Percentiles rank a stretch among this genome's conserved stretches.
phyloP scores from a whole-genome alignment of 2,113 vertebrate genomes.

The Macaca fascicularis region T2T-MFA8v1.1 NC_088395.1:92539501-92540000 shows the following conservation, averaged over 20 bases:
- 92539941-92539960: background rate
- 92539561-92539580: constrained; percentile 3
- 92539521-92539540: background rate
- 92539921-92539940: background rate
- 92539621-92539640: background rate
- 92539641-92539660: background rate
- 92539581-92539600: constrained; percentile 11
- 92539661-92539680: background rate
- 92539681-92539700: background rate
- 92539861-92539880: background rate
- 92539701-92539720: background rate
- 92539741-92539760: background rate
- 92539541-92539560: background rate
- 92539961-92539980: background rate
- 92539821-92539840: background rate
- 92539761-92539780: background rate
- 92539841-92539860: background rate
- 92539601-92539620: background rate
- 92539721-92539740: background rate
- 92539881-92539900: background rate
- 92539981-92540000: constrained; percentile 13
- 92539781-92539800: background rate
- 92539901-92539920: constrained; percentile 15
- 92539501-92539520: background rate
- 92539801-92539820: background rate